Percentiles rank a stretch among this genome's conserved stretches.
These are phyloP conservation scores for Yponomeuta sedellus DNA, from an alignment of 2,888 invertebrate genomes.

Conservation along the genomic window DNA sequence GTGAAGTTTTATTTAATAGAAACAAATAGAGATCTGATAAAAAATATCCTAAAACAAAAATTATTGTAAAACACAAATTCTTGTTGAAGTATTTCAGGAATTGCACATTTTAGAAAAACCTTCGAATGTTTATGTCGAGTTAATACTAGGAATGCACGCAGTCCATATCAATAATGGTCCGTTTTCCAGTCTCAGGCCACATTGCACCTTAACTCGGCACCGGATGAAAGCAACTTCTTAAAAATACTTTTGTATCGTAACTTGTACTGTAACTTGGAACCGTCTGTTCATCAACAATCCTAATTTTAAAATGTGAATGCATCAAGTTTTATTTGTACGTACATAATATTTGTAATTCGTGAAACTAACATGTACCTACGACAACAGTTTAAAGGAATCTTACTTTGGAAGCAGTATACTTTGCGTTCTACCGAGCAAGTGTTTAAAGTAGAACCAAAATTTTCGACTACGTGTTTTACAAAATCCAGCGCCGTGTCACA, in stretches of 20 bases:
- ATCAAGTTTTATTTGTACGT: not conserved
- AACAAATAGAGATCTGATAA: too few relatives aligned
- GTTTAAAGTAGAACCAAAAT: not conserved
- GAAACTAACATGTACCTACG: not conserved
- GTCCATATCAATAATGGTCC: not conserved
- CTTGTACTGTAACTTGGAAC: slow-evolving; percentile 11
- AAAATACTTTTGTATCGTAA: slow-evolving; percentile 6
- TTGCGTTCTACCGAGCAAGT: not conserved
- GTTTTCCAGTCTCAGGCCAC: not conserved
- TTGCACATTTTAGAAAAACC: too few relatives aligned
- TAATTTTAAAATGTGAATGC: not conserved
- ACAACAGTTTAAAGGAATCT: not conserved
- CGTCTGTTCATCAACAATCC: not conserved
- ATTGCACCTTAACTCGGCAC: not conserved
- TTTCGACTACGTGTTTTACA: not conserved
- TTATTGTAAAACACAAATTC: too few relatives aligned
- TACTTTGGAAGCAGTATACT: not conserved
- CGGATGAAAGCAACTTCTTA: slow-evolving; percentile 7
- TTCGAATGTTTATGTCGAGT: too few relatives aligned
- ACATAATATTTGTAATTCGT: not conserved
- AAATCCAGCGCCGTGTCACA: not conserved
- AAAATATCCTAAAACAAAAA: too few relatives aligned
- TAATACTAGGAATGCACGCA: too few relatives aligned
- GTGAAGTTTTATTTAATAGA: too few relatives aligned
- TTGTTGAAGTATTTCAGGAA: too few relatives aligned